Evolutionary conservation across 2,113 vertebrate genomes (phyloP).

Genomic region (Bubo blakistoni): DNA sequence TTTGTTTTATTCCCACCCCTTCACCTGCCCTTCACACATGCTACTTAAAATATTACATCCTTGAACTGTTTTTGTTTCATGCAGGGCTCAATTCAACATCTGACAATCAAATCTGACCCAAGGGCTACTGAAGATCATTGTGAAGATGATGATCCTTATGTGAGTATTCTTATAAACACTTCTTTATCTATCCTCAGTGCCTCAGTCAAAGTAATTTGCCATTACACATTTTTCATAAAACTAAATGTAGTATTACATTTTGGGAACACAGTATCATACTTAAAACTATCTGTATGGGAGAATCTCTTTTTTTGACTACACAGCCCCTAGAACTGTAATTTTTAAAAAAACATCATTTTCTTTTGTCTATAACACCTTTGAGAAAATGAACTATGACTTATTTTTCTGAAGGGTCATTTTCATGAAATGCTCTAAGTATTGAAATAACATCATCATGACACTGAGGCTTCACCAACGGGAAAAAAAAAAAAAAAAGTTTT

Average conservation of each 20-base stretch:
- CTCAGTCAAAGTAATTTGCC: neutral
- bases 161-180: conserved; percentile 68
- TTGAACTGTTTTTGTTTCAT: neutral
- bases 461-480: neutral
- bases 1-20: neutral
- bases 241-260: neutral
- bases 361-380: neutral
- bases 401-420: neutral
- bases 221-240: neutral
- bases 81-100: conserved; percentile 92
- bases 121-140: conserved; percentile 84
- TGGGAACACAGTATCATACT: neutral
- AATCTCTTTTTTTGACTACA: neutral
- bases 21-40: no score
- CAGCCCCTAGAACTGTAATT: neutral
- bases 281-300: fast-evolving
- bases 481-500: neutral
- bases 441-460: neutral
- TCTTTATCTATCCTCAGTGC: neutral
- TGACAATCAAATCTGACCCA: conserved; percentile 83
- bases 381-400: neutral
- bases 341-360: neutral
- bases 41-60: neutral
- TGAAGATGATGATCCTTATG: conserved; percentile 90
- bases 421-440: neutral